These are phyloP conservation scores for Propithecus perrieri DNA, from an alignment of 2,797 vertebrate genomes.

Conservation along the genomic window DNA sequence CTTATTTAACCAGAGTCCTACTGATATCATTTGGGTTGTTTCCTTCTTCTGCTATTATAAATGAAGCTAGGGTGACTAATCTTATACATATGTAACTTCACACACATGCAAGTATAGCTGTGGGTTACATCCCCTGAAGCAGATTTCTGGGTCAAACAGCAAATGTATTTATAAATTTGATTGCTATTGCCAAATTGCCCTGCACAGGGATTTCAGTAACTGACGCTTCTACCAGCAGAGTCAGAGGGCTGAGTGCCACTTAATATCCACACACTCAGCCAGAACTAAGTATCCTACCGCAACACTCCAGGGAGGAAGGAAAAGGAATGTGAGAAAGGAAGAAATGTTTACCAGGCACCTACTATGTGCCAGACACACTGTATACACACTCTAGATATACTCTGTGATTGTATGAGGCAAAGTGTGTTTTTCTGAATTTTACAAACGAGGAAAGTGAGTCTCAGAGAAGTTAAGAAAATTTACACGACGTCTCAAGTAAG, in stretches of 20 bases:
- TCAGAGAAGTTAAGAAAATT: neutral
- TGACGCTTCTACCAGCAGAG: neutral
- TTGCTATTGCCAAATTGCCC: neutral
- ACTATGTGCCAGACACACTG: accelerated
- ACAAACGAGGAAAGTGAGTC: neutral
- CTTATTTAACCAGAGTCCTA: neutral
- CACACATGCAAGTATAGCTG: neutral
- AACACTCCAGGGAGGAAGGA: neutral
- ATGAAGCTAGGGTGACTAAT: neutral
- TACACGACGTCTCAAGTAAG: neutral
- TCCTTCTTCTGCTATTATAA: neutral
- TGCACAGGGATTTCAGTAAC: neutral
- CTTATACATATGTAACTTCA: neutral
- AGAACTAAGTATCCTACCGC: neutral
- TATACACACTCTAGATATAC: accelerated
- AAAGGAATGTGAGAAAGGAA: neutral
- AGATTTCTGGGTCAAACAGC: neutral
- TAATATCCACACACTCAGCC: neutral
- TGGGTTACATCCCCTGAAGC: neutral
- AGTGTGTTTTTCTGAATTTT: neutral
- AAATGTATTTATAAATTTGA: neutral
- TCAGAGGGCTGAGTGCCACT: neutral
- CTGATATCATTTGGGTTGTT: neutral
- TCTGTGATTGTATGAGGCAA: neutral
- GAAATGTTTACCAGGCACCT: neutral